Conservation (phyloP, 2,113 vertebrate species). For the Nestor notabilis region DNA sequence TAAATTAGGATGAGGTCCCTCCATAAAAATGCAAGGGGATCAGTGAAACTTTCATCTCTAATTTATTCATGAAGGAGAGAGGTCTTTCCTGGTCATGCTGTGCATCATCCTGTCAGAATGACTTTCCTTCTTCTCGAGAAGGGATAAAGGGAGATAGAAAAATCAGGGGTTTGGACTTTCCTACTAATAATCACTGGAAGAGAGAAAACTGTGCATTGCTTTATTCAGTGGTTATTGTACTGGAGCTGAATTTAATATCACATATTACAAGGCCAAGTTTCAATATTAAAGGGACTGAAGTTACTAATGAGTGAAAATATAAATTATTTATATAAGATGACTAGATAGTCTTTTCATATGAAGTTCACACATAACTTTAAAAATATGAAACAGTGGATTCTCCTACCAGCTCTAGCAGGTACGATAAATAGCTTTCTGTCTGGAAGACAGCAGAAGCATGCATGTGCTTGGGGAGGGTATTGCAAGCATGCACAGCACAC, state of each 20-base stretch:
- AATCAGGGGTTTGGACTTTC: conserved; percentile 40
- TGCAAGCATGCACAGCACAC: not conserved
- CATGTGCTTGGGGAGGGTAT: fast-evolving
- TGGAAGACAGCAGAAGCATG: not conserved
- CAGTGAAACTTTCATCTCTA: conserved; percentile 81
- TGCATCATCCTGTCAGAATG: conserved; percentile 80
- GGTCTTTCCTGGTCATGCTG: conserved; percentile 72
- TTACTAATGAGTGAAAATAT: conserved; percentile 18
- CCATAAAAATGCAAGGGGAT: conserved; percentile 79
- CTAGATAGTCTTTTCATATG: not conserved
- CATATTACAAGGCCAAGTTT: conserved; percentile 44
- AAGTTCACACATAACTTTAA: conserved; percentile 30
- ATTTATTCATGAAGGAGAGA: conserved; percentile 82
- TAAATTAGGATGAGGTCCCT: conserved; percentile 78
- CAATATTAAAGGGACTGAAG: not conserved
- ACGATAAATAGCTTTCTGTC: not conserved
- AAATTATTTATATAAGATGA: conserved; percentile 53
- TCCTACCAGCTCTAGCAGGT: not conserved
- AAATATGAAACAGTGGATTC: not conserved
- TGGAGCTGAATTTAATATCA: conserved; percentile 22
- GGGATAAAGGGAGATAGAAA: conserved; percentile 65
- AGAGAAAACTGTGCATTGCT: conserved; percentile 17
- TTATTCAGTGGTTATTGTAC: conserved; percentile 46
- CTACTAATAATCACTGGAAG: conserved; percentile 47
- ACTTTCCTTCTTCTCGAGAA: conserved; percentile 73